Evolutionary conservation across 2,113 vertebrate genomes (phyloP), one percentile per base, ranked within the genome.

Genomic region (Trogon melanurus): DNA sequence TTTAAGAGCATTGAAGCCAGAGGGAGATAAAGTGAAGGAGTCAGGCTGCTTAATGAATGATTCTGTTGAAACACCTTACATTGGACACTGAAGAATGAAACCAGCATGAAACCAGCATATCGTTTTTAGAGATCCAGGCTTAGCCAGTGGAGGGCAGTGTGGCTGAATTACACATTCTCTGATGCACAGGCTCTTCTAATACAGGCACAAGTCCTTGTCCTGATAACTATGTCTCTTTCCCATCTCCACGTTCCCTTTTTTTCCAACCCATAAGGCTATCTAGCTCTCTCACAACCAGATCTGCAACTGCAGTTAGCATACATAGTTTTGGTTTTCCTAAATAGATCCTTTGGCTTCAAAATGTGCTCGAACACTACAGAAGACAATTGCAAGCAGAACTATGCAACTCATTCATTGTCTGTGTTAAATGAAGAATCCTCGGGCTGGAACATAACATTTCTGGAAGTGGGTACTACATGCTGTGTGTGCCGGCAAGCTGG

Each of bases 141-240:
- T 65, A 88, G 61, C 82, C 88, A 95, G 85, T 41, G 88, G 90
- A 90, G 86, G 88, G 88, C 88, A 86, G 82, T 88, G 79, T 83
- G 61, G 61, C 44, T 41, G 82, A 94, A 58, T 22, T 34, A 57
- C 34, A 19, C 11, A 15, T 16, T 91, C 51, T 18, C 30, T 58
- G 44, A 48, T 11, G 10, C 32, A 47, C 25, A 48, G 60, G 23
- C 41, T 88, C 16, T 60, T 86, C 91, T 83, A 25, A 60, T 8
- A 73, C 41, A 50, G 2, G n/a, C 48, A 38, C 8, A 41, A 85
- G 29, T 56, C 48, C 44, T 70, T 84, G 32, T 85, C 38, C 90
- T 57, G 41, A 22, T 61, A 79, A 80, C 38, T 45, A 1, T 11
- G 57, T 73, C 60, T 92, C 70, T 79, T 71, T 76, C 61, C 64